phyloP scores from a whole-genome alignment of 2,113 vertebrate genomes.

The Hippocampus barbouri region DNA sequence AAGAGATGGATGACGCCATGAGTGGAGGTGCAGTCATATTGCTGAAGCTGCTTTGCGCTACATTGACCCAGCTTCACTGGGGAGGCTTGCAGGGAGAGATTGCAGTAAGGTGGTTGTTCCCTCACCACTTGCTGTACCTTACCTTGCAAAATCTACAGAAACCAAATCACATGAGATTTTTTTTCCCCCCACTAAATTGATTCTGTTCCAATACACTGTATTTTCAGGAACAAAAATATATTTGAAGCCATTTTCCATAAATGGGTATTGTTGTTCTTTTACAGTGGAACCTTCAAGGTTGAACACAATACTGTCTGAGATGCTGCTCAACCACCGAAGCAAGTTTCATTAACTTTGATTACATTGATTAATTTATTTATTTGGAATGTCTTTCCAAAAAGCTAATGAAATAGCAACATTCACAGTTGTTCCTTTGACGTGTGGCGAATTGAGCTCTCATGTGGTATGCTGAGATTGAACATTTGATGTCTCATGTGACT shows the following conservation, averaged over 20 bases:
- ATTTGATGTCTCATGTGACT: too few species aligned
- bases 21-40: slow-evolving; percentile 10
- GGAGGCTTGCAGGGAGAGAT: slow-evolving; percentile 2
- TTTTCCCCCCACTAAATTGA: not conserved
- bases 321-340: not conserved
- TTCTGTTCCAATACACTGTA: not conserved
- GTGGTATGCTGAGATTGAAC: too few species aligned
- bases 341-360: too few species aligned
- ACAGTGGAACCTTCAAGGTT: not conserved
- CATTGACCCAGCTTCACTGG: slow-evolving; percentile 1
- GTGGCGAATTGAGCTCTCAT: too few species aligned
- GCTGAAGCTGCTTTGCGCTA: slow-evolving; percentile 9
- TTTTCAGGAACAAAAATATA: not conserved
- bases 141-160: not conserved
- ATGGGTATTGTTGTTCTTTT: not conserved
- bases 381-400: too few species aligned
- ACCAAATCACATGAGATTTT: not conserved
- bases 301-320: not conserved
- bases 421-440: too few species aligned
- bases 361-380: not conserved
- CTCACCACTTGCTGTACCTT: not conserved
- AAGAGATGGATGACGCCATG: slow-evolving; percentile 6
- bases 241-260: not conserved
- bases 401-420: too few species aligned
- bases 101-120: slow-evolving; percentile 1